Conservation (phyloP, 2,113 vertebrate genomes). For the Carlito syrichta region DNA sequence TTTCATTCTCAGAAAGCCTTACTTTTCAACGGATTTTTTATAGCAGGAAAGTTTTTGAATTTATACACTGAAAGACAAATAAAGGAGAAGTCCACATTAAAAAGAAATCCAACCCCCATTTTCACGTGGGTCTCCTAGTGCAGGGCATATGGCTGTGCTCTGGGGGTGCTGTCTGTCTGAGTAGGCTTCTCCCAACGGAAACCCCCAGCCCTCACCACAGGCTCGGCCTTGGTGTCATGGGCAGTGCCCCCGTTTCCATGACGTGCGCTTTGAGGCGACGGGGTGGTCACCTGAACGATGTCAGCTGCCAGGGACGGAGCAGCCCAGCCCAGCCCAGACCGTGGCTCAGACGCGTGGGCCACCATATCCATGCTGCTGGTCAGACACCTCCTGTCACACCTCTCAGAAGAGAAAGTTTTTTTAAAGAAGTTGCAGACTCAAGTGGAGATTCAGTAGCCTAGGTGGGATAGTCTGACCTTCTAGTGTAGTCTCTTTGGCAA, state of each 20-base stretch:
- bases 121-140: not conserved
- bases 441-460: conserved; percentile 69
- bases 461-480: conserved; percentile 73
- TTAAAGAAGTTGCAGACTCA: not conserved
- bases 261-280: accelerated
- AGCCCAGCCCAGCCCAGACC: no score
- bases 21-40: conserved; percentile 66
- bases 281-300: not conserved
- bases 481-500: conserved; percentile 73
- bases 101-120: not conserved
- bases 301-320: no score
- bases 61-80: conserved; percentile 70
- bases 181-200: accelerated
- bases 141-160: no score
- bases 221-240: not conserved
- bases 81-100: conserved; percentile 27
- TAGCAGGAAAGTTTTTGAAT: conserved; percentile 81
- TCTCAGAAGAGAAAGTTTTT: not conserved
- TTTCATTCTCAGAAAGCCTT: conserved; percentile 81
- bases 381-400: not conserved
- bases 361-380: not conserved
- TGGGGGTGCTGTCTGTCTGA: no score
- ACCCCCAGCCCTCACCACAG: accelerated
- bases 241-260: no score
- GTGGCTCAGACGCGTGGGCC: no score